Evolutionary conservation across 2,888 invertebrate genomes (phyloP), one percentile per base, ranked within the genome.

Genomic region (Scelioninae gen. 1): DNA sequence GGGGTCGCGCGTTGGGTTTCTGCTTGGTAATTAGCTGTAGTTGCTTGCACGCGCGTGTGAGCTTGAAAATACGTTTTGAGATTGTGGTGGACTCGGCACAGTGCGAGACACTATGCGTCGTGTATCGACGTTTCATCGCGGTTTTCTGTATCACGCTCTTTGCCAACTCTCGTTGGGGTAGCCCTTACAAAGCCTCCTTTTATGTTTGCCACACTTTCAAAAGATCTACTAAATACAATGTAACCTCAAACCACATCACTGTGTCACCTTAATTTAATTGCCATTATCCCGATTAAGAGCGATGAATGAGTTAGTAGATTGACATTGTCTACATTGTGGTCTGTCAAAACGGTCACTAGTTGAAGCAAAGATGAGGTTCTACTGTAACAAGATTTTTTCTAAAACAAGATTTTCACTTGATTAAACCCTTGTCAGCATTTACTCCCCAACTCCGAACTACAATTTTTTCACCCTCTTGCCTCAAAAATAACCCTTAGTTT

Each of bases 1-100:
- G 77, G 83, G 84, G 81, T 81, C 82, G 84, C 78, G 51, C 77
- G 71, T 60, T 13, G 76, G 58, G 79, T 63, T 62, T 79, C 71
- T 63, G 71, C 82, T 81, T 86, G 87, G 87, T 88, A 89, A 89
- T 89, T 89, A 89, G 89, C 89, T 83, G 85, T 87, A 88, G 89
- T 87, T 87, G 87, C 86, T 86, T 86, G 86, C 86, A 87, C 88
- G 88, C 88, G 88, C 87, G 88, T 88, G 88, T 88, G 87, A 89
- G 88, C 88, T 85, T 89, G 88, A 89, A 91, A 90, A 90, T 89
- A 88, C 88, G 86, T n/a, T 87, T 87, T 85, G 83, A 86, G 86
- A 87, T 89, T 83, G 80, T 80, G 76, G 83, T 83, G 80, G 80
- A 80, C 76, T 71, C 60, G 53, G 68, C 34, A 34, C 63, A 65